A percentile compares a stretch with the other conserved stretches of the same genome.
Evolutionary conservation across 2,113 vertebrate genomes (phyloP).

Genomic region (Oenanthe oenanthe): DNA sequence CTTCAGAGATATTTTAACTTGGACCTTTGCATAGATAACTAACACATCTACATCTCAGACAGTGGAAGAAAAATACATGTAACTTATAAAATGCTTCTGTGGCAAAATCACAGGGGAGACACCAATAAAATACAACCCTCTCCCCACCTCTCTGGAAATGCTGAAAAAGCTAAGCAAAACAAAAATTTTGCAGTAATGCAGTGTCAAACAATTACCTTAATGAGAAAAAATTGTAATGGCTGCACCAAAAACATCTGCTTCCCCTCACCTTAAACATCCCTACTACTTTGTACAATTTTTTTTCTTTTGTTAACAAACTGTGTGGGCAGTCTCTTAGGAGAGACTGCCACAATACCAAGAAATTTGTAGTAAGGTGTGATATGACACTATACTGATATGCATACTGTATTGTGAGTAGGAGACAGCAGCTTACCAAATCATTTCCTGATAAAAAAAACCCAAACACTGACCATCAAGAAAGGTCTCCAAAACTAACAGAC

Average conservation of each 20-base stretch:
- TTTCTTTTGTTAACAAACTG: not conserved
- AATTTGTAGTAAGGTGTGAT: not conserved
- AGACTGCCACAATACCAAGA: not conserved
- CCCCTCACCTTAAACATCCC: not conserved
- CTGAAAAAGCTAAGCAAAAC: not conserved
- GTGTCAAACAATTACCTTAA: not conserved
- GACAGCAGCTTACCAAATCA: not conserved
- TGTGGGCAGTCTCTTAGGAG: not conserved
- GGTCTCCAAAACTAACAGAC: not conserved
- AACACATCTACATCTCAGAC: not conserved
- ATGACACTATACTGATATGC: not conserved
- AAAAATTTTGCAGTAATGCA: not conserved
- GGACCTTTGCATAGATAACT: not conserved
- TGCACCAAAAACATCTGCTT: not conserved
- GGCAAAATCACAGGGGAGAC: not conserved
- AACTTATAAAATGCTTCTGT: not conserved
- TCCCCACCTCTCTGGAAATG: not conserved
- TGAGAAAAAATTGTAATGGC: not conserved
- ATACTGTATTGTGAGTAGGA: not conserved
- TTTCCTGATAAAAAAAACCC: not conserved
- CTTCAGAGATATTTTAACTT: not conserved
- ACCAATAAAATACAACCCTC: not conserved
- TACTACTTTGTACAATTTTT: not conserved
- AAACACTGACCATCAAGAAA: not conserved
- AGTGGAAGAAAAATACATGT: not conserved